phyloP scores from a whole-genome alignment of 2,113 vertebrate genomes.

The Xiphorhynchus elegans region DNA sequence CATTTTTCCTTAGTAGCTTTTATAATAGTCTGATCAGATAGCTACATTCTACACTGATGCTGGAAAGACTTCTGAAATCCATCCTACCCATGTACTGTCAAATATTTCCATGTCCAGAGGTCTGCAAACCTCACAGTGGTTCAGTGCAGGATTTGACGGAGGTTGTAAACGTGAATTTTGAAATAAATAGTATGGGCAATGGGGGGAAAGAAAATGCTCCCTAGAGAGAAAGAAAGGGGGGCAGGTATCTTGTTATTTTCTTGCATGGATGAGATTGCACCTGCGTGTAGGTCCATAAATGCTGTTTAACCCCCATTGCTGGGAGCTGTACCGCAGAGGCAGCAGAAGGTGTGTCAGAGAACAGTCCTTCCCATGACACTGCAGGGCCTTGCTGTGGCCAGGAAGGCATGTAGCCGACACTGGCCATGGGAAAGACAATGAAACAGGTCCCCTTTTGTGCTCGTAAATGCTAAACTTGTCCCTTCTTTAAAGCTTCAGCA shows the following conservation, averaged over 20 bases:
- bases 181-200: not conserved
- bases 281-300: not conserved
- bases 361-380: not conserved
- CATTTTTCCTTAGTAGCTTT: not conserved
- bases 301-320: fast-evolving
- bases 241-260: not conserved
- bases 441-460: not conserved
- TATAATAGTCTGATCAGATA: not conserved
- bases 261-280: not conserved
- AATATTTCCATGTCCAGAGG: not conserved
- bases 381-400: not conserved
- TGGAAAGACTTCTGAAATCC: not conserved
- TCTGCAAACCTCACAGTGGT: not conserved
- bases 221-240: not conserved
- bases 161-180: not conserved
- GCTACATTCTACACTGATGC: not conserved
- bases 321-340: not conserved
- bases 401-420: not conserved
- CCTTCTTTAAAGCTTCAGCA: not conserved
- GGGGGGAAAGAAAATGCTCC: not conserved
- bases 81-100: not conserved
- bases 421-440: not conserved
- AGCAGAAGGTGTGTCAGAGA: no score
- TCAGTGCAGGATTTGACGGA: not conserved
- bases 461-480: not conserved